Evolutionary conservation across 2,888 invertebrate species (phyloP), one percentile per base, ranked within the genome.

Genomic region (Cephus spinipes): DNA sequence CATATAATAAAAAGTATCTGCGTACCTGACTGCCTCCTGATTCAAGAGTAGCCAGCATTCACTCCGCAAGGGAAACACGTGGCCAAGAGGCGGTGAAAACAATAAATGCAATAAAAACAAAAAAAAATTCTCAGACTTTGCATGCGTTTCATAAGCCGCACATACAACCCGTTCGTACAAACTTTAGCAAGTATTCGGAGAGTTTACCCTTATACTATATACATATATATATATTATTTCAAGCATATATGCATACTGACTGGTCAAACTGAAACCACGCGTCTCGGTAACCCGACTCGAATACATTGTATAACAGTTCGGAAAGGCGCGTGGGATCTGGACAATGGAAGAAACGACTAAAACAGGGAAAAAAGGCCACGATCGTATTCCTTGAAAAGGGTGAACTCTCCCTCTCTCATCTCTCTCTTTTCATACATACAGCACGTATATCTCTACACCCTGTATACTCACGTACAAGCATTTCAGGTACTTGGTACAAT

Each of bases 361-460:
- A 55, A 55, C 55, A 55, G 55, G 55, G 9, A 55, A 55, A 55
- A 55, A 55, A 23, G 23, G 55, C 55, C 55, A 55, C 23, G 55
- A 55, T 55, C 23, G 55, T 55, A 55, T 55, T 55, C 55, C 55
- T 55, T 55, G 55, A 55, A 55, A 15, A 23, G 55, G 15, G 55
- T 15, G 4, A 15, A 55, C 9, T 55, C 55, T 23, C 55, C 23
- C 40, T 69, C 73, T 77, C 75, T 74, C 73, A 76, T 76, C 32
- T 74, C 73, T 68, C 73, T 74, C 75, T 77, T 76, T 71, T 34
- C 74, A 79, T 77, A 80, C 84, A 83, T 81, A 80, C 82, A 83
- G 9, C 23, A 9, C 15, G 6, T 9, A 55, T 23, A 9, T 55
- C 6, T 23, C 23, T 9, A 55, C 1, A 9, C 55, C 9, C 55